A percentile compares a stretch with the other conserved stretches of the same genome.
These are phyloP conservation scores for Hystrix brachyura DNA, from an alignment of 2,113 vertebrate species.

Conservation along the genomic window DNA sequence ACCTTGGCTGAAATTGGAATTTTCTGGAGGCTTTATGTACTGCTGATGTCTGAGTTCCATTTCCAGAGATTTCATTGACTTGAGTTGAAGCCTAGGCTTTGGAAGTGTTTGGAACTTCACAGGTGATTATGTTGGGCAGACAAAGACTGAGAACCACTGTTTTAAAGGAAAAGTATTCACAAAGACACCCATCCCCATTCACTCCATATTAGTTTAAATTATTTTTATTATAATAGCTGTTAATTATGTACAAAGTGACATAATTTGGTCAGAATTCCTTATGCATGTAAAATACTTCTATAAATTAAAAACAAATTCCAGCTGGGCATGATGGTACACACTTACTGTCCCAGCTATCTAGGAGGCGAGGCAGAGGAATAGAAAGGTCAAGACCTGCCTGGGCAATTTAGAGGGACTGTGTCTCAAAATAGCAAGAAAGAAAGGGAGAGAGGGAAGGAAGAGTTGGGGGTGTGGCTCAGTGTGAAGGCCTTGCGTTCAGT, in stretches of 20 bases:
- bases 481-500: not conserved
- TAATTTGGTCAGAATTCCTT: not conserved
- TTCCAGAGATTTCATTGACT: not conserved
- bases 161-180: slow-evolving; percentile 3
- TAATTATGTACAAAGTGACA: not conserved
- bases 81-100: not conserved
- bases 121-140: not conserved
- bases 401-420: too few relatives aligned
- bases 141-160: not conserved
- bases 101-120: not conserved
- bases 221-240: slow-evolving; percentile 13
- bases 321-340: not conserved
- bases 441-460: not conserved
- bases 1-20: not conserved
- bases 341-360: too few relatives aligned
- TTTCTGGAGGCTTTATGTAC: not conserved
- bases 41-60: not conserved
- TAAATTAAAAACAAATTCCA: not conserved
- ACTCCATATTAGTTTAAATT: not conserved
- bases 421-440: not conserved
- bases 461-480: not conserved
- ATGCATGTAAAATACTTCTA: not conserved
- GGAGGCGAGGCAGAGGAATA: not conserved
- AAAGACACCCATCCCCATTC: not conserved
- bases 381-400: not conserved